A percentile compares a stretch with the other conserved stretches of the same genome.
These are phyloP conservation scores for Antechinus stuartii DNA, from an alignment of 2,113 vertebrate species.

Conservation along the genomic window DNA sequence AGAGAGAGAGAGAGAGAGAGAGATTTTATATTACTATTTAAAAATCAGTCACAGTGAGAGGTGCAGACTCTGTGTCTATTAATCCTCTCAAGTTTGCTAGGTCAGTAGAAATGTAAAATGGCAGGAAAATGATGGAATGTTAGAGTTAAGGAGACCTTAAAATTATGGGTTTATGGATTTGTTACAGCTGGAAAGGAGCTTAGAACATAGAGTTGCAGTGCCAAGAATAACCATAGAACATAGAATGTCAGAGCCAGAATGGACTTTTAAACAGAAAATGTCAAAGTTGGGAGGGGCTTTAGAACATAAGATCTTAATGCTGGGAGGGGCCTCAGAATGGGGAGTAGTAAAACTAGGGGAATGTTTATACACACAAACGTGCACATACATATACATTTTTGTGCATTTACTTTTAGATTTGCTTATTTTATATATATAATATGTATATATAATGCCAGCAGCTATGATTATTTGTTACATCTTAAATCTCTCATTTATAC, in stretches of 20 bases:
- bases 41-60: constrained; percentile 33
- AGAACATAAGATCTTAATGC: background rate
- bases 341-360: background rate
- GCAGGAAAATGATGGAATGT: background rate
- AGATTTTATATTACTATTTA: constrained; percentile 47
- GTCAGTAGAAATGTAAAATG: constrained; percentile 37
- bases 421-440: background rate
- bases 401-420: no score
- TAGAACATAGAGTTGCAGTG: background rate
- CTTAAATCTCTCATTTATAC: background rate
- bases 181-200: background rate
- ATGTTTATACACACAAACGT: background rate
- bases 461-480: background rate
- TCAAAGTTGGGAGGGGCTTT: background rate
- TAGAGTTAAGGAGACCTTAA: background rate
- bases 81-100: constrained; percentile 36
- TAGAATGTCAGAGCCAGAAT: background rate
- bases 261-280: background rate
- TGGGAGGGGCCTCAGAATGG: background rate
- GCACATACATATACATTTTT: background rate
- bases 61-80: constrained; percentile 21
- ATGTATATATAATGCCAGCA: background rate
- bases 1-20: background rate
- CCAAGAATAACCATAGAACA: background rate
- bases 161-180: background rate